A percentile compares a stretch with the other conserved stretches of the same genome.
Evolutionary conservation across 2,888 invertebrate species (phyloP).

Genomic region (Apotomis turbidana): DNA sequence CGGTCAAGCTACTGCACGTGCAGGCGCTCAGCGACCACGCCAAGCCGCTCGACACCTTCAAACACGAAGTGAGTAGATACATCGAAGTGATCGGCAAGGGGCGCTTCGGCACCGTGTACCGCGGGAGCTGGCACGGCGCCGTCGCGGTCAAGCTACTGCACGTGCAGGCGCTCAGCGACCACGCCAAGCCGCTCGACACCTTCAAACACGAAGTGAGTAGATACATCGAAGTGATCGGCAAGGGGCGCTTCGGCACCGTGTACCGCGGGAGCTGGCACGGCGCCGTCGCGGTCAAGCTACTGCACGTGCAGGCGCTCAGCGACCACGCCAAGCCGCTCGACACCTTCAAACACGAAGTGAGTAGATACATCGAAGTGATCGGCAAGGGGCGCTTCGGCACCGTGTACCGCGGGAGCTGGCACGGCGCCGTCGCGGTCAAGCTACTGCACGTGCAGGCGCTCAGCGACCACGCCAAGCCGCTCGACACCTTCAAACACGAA

Average conservation of each 20-base stretch:
- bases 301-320: slow-evolving; percentile 93
- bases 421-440: slow-evolving; percentile 99
- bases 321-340: slow-evolving; percentile 95
- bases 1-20: slow-evolving; percentile 97
- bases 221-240: slow-evolving; percentile 86
- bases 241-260: slow-evolving; percentile 97
- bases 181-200: slow-evolving; percentile 94
- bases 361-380: slow-evolving; percentile 78
- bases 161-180: slow-evolving; percentile 92
- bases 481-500: slow-evolving; percentile 98
- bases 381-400: slow-evolving; percentile 97
- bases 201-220: slow-evolving; percentile 94
- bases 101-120: slow-evolving; percentile 96
- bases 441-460: slow-evolving; percentile 96
- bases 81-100: slow-evolving; percentile 91
- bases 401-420: slow-evolving; percentile 98
- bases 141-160: slow-evolving; percentile 98
- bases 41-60: slow-evolving; percentile 96
- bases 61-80: slow-evolving; percentile 88
- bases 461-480: slow-evolving; percentile 91
- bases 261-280: slow-evolving; percentile 99
- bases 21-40: slow-evolving; percentile 92
- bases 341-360: slow-evolving; percentile 96
- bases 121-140: slow-evolving; percentile 98
- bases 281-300: slow-evolving; percentile 97